These are phyloP conservation scores for Protobothrops mucrosquamatus DNA, from an alignment of 2,113 vertebrate species.

Conservation along the genomic window DNA sequence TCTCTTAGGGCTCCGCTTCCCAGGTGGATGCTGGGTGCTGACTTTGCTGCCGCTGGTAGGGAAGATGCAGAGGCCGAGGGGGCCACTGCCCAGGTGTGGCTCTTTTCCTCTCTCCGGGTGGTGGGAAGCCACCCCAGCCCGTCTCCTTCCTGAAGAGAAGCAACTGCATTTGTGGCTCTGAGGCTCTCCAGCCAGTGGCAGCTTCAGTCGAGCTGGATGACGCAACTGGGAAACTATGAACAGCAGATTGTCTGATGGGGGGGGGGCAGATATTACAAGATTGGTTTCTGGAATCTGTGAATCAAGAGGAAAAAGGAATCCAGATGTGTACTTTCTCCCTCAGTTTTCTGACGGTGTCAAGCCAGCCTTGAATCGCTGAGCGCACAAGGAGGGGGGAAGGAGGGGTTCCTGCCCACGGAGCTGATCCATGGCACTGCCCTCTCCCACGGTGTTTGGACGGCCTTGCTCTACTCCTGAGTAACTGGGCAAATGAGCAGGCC, in stretches of 20 bases:
- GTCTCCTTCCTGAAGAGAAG: slow-evolving; percentile 48
- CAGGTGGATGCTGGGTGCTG: not conserved
- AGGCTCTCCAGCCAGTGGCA: slow-evolving; percentile 31
- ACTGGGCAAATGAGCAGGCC: not conserved
- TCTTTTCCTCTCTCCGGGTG: no score
- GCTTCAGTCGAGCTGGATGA: slow-evolving; percentile 47
- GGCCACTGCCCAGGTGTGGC: not conserved
- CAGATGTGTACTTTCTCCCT: not conserved
- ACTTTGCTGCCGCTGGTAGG: slow-evolving; percentile 25
- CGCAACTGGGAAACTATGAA: slow-evolving; percentile 63
- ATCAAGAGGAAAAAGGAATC: not conserved
- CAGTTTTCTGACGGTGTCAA: not conserved
- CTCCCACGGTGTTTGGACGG: not conserved
- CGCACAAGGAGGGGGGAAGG: not conserved
- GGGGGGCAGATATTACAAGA: not conserved
- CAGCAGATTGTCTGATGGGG: not conserved
- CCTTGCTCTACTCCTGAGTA: not conserved
- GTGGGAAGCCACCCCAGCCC: slow-evolving; percentile 41
- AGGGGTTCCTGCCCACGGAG: not conserved
- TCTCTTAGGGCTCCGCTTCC: not conserved
- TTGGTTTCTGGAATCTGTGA: slow-evolving; percentile 17
- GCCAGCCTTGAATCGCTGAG: not conserved
- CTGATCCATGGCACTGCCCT: not conserved
- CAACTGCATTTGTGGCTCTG: slow-evolving; percentile 36
- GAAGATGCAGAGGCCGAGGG: slow-evolving; percentile 54